These are phyloP conservation scores for Leptobrachium ailaonicum DNA, from an alignment of 2,113 vertebrate species.

Conservation along the genomic window DNA sequence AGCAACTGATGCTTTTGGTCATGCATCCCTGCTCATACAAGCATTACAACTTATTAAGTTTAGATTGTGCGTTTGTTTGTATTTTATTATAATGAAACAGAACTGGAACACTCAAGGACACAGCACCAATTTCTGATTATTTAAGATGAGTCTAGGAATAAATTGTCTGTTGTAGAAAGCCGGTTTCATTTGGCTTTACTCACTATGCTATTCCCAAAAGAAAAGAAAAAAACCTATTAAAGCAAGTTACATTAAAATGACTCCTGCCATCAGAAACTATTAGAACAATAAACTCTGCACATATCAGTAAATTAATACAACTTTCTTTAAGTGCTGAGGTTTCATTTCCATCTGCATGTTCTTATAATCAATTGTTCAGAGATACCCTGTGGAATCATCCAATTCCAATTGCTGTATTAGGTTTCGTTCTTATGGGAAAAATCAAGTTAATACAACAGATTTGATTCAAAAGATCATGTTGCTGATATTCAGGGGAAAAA, in stretches of 20 bases:
- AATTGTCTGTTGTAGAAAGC: background rate
- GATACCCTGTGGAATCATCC: too few species aligned
- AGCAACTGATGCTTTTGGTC: background rate
- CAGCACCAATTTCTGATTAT: too few species aligned
- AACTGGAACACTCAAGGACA: background rate
- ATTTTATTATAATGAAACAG: background rate
- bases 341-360: background rate
- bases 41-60: background rate
- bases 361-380: background rate
- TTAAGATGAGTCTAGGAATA: background rate
- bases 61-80: background rate
- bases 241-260: background rate
- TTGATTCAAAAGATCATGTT: too few species aligned
- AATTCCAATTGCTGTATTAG: too few species aligned
- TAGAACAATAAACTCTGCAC: background rate
- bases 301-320: background rate
- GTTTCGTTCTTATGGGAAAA: too few species aligned
- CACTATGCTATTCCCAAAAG: background rate
- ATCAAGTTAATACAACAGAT: too few species aligned
- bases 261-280: background rate
- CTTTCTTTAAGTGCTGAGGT: background rate
- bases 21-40: background rate
- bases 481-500: too few species aligned
- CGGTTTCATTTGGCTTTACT: background rate
- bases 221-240: background rate